Evolutionary conservation across 1,140 invertebrate genomes (phyloP), one percentile per base, ranked within the genome.

Genomic region (Mylabris phalerata): DNA sequence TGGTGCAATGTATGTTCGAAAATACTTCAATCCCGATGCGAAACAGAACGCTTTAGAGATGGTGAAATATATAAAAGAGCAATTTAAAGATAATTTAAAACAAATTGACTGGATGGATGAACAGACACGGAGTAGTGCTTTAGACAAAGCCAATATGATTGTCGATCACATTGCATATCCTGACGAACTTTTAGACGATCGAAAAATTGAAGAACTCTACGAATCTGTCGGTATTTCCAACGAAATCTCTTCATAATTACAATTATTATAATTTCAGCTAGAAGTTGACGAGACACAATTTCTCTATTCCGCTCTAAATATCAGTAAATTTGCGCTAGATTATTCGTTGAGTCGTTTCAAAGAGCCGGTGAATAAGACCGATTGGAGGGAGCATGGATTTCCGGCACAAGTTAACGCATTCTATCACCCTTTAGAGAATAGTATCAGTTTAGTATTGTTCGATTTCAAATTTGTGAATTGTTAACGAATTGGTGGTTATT

Each of bases 31-130:
- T 54, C 76, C 78, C 60, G 75, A 75, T 24, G 75, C 79, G 2
- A 76, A 78, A 61, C 73, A 74, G 41, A 77, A 75, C 52, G 84
- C 84, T 3, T 67, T 82, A 48, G 79, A 82, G 56, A 87, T 89
- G 84, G 85, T 88, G 3, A 62, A 71, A 47, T 83, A 81, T 65
- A 84, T 91, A 13, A 73, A 82, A 42, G 67, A 76, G 9, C 80
- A 86, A 48, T 79, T 82, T 45, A 63, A 75, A 9, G 68, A 76
- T 44, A 77, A 86, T 2, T 67, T 91, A 0, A 73, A 80, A 41
- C 77, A 81, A 57, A 79, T 83, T 9, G 79, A 84, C 41, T 90
- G 88, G 88, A 83, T 90, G 79, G 87, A 89, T 63, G 72, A 78
- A 5, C 75, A 78, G 25, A 89, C 88, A 1, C 77, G 76, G 52